Evolutionary conservation across 2,113 vertebrate species (phyloP).

Genomic region (Dasyornis broadbenti): DNA sequence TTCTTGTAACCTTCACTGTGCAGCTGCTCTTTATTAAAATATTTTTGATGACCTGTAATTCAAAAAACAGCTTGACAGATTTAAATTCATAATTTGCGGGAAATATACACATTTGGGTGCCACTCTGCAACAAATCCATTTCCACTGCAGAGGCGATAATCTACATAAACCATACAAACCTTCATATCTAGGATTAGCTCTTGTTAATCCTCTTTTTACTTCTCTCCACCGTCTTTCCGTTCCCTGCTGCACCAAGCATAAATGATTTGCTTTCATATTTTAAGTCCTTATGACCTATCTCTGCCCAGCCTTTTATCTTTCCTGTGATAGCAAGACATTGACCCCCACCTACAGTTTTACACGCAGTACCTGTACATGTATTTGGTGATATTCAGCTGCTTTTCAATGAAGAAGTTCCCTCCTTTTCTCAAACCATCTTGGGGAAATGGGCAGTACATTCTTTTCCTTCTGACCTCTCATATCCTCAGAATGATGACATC

Average conservation of each 20-base stretch:
- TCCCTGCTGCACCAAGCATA: neutral
- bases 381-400: neutral
- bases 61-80: neutral
- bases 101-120: conserved; percentile 1
- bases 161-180: conserved; percentile 35
- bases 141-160: neutral
- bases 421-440: neutral
- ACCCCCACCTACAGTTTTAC: neutral
- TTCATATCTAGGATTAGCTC: conserved; percentile 30
- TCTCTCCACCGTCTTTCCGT: neutral
- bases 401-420: neutral
- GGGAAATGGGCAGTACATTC: neutral
- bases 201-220: conserved; percentile 29
- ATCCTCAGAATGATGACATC: neutral
- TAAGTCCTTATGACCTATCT: neutral
- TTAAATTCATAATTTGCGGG: neutral
- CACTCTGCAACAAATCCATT: conserved; percentile 33
- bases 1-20: neutral
- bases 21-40: neutral
- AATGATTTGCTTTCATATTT: neutral
- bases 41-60: neutral
- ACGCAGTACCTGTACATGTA: rapidly evolving
- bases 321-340: neutral
- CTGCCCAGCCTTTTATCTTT: neutral
- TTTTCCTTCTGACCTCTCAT: neutral